Conservation (phyloP, 2,113 vertebrate genomes). For the Herpailurus yagouaroundi region DNA sequence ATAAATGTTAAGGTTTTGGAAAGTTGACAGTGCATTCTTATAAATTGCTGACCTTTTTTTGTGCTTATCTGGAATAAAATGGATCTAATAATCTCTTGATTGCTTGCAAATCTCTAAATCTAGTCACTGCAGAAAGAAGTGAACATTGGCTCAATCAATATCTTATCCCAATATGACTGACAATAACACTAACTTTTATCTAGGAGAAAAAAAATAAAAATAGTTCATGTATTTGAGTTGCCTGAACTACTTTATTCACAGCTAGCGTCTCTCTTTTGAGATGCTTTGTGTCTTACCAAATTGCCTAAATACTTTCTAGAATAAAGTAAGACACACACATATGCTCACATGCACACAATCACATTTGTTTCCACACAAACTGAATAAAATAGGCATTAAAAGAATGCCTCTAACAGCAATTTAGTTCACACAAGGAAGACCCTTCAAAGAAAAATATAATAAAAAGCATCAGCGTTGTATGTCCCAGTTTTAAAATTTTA, state of each 20-base stretch:
- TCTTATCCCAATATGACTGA: neutral
- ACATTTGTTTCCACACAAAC: neutral
- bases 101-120: slow-evolving; percentile 48
- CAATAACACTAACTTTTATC: slow-evolving; percentile 3
- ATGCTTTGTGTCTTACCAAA: neutral
- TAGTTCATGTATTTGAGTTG: neutral
- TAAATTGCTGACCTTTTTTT: neutral
- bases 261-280: neutral
- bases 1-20: neutral
- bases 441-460: neutral
- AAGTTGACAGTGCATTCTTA: neutral
- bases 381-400: neutral
- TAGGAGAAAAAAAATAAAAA: neutral
- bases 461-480: neutral
- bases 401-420: neutral
- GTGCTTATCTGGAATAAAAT: slow-evolving; percentile 36
- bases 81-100: slow-evolving; percentile 40
- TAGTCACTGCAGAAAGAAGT: neutral
- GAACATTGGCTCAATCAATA: neutral
- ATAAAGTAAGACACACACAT: neutral
- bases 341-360: neutral
- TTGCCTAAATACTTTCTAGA: neutral
- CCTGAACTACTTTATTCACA: neutral
- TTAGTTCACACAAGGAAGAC: neutral
- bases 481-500: slow-evolving; percentile 18